Conservation (phyloP, 2,797 vertebrate genomes). For the Phaenicophaeus curvirostris region DNA sequence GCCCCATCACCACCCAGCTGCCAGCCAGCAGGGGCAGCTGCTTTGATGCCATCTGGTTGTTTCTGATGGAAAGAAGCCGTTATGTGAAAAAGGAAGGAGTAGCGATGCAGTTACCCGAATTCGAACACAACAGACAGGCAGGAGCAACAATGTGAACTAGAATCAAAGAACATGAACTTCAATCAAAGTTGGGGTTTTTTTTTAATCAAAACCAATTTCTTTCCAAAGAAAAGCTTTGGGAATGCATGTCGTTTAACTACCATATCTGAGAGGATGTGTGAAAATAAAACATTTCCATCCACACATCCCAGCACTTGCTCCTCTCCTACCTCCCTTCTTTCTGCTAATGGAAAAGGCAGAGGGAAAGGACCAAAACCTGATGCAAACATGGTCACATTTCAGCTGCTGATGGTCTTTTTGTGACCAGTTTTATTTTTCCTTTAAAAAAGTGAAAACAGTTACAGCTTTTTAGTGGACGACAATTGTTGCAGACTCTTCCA, state of each 20-base stretch:
- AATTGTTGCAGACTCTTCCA: neutral
- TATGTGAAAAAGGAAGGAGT: neutral
- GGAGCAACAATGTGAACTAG: neutral
- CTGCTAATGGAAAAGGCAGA: neutral
- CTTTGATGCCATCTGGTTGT: neutral
- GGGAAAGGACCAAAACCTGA: neutral
- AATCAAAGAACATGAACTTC: neutral
- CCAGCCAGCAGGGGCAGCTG: accelerated
- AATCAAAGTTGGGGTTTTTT: neutral
- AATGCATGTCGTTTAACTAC: neutral
- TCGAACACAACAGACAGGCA: neutral
- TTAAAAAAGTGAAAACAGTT: neutral
- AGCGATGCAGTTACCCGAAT: neutral
- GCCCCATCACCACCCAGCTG: neutral
- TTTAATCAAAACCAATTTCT: neutral
- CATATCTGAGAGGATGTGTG: neutral
- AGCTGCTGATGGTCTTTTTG: neutral
- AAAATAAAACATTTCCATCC: neutral
- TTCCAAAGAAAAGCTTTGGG: neutral
- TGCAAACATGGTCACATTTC: neutral
- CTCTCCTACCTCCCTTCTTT: neutral
- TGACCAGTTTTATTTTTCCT: neutral
- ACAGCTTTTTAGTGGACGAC: neutral
- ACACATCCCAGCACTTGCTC: accelerated
- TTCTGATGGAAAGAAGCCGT: neutral